Evolutionary conservation across 2,797 vertebrate genomes (phyloP).

Genomic region (Phataginus tetradactyla): DNA sequence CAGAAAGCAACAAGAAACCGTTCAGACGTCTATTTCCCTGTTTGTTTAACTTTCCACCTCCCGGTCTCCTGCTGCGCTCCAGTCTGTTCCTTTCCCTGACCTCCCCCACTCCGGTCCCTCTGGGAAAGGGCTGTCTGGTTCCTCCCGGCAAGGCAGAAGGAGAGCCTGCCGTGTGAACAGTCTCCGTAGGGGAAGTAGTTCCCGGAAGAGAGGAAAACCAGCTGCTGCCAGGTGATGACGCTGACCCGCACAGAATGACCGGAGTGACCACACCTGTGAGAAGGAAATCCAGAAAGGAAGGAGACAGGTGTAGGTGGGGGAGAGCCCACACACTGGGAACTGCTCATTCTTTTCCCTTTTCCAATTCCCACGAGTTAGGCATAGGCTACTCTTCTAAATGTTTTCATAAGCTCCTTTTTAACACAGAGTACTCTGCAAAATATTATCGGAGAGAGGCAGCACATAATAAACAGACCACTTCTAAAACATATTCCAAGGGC

Average conservation of each 20-base stretch:
- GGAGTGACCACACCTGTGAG: constrained; percentile 66
- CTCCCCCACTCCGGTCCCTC: background rate
- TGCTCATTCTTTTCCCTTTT: constrained; percentile 62
- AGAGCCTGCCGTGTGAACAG: constrained; percentile 51
- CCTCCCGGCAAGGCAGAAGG: background rate
- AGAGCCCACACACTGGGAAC: background rate
- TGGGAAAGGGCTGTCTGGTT: constrained; percentile 33
- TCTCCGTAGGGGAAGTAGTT: constrained; percentile 66
- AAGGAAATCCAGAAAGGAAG: constrained; percentile 74
- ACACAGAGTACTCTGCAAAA: constrained; percentile 47
- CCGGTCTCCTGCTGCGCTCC: background rate
- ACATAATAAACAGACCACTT: background rate
- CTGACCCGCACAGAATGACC: constrained; percentile 78
- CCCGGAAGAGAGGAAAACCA: constrained; percentile 78
- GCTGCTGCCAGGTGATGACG: constrained; percentile 71
- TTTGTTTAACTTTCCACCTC: constrained; percentile 65
- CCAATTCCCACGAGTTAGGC: constrained; percentile 57
- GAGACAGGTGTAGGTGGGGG: constrained; percentile 69
- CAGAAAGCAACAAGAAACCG: background rate
- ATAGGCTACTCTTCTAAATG: background rate
- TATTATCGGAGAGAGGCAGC: background rate
- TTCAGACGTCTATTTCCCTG: constrained; percentile 65
- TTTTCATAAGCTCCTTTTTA: constrained; percentile 75
- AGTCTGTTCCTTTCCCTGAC: background rate
- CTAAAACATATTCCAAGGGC: background rate